These are phyloP conservation scores for Cancer borealis DNA, from an alignment of 2,888 invertebrate species.

Conservation along the genomic window DNA sequence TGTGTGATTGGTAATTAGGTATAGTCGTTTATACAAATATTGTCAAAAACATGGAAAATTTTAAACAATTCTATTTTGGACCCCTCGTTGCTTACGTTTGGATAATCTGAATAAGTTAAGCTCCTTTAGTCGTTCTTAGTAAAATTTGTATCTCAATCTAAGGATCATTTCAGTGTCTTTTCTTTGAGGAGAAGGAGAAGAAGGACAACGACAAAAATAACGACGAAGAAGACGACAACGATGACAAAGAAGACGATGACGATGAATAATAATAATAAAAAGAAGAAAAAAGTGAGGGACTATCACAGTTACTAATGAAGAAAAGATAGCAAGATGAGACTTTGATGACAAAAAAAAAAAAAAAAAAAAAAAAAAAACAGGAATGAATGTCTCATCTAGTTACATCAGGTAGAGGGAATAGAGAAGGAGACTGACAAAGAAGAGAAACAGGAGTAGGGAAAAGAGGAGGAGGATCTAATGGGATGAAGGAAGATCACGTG, in stretches of 20 bases:
- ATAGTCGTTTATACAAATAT: no score
- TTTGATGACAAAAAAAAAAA: no score
- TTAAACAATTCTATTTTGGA: no score
- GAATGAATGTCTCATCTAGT: neutral
- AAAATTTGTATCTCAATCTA: no score
- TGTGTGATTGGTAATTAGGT: no score
- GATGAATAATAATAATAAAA: neutral
- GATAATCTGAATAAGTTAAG: no score
- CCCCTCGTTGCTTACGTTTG: no score
- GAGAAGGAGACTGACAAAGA: neutral
- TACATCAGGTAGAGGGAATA: neutral
- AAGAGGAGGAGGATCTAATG: neutral
- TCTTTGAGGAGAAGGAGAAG: neutral
- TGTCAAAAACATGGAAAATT: no score
- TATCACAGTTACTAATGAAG: neutral
- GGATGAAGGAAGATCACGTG: neutral
- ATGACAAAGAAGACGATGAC: neutral
- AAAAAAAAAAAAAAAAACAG: neutral
- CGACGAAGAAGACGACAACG: neutral
- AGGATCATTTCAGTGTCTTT: no score
- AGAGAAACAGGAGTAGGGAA: neutral
- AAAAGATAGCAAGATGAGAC: neutral
- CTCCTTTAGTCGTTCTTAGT: no score
- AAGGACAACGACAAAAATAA: neutral
- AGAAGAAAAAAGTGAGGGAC: neutral